A percentile compares a stretch with the other conserved stretches of the same genome.
Evolutionary conservation across 2,113 vertebrate species (phyloP).

Genomic region (Phylloscopus trochilus): DNA sequence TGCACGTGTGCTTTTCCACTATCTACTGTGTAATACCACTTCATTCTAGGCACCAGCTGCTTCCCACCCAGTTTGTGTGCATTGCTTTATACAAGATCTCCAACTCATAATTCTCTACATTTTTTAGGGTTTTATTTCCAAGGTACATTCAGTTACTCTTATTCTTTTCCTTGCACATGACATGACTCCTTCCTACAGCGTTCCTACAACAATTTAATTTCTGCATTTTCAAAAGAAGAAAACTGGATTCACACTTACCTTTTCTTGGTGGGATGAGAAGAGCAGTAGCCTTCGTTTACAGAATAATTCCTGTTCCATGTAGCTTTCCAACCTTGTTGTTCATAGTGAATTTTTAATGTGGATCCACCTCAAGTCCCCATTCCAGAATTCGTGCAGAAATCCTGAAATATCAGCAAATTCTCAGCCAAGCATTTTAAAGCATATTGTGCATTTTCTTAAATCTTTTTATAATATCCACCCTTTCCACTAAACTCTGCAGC

Average conservation of each 20-base stretch:
- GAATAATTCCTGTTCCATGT: background rate
- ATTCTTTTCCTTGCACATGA: background rate
- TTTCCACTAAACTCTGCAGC: background rate
- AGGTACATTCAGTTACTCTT: background rate
- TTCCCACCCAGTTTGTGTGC: background rate
- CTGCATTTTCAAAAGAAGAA: background rate
- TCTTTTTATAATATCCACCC: background rate
- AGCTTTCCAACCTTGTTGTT: background rate
- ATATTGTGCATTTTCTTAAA: background rate
- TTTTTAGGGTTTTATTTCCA: rapidly evolving
- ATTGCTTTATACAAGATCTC: background rate
- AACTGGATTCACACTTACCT: background rate
- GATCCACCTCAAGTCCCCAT: background rate
- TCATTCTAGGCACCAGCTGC: background rate
- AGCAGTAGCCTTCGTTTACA: background rate
- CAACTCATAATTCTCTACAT: background rate
- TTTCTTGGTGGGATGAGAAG: background rate
- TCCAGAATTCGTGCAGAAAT: background rate
- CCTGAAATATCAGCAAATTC: background rate
- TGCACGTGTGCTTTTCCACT: background rate
- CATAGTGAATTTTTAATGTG: background rate
- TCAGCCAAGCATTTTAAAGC: background rate
- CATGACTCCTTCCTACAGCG: background rate
- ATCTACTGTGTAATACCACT: background rate
- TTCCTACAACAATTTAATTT: background rate